These are phyloP conservation scores for Phodopus roborovskii DNA, from an alignment of 2,113 vertebrate genomes.

Conservation along the genomic window DNA sequence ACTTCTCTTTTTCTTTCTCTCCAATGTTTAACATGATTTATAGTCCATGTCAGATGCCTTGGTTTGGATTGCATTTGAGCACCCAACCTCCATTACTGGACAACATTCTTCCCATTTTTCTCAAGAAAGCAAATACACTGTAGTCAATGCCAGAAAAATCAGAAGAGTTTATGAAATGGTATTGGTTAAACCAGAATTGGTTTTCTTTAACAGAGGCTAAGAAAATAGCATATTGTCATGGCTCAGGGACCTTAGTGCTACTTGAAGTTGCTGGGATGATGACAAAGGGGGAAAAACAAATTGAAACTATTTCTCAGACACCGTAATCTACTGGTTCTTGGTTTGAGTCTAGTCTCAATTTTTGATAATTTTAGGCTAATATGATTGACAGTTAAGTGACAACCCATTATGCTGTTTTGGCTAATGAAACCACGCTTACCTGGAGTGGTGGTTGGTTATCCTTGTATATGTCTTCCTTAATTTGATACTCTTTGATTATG, in stretches of 20 bases:
- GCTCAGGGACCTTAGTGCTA: background rate
- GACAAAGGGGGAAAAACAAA: background rate
- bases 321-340: background rate
- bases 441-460: background rate
- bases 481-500: background rate
- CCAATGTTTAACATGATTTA: background rate
- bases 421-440: background rate
- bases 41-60: background rate
- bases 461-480: background rate
- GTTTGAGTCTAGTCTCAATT: background rate
- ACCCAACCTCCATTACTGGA: background rate
- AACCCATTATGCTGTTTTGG: background rate
- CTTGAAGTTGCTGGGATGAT: background rate
- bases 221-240: background rate
- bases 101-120: background rate
- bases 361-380: background rate
- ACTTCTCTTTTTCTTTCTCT: no score
- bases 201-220: background rate
- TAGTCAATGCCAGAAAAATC: background rate
- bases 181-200: background rate
- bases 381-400: background rate
- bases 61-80: background rate
- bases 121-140: background rate
- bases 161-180: background rate
- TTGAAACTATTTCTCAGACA: background rate